A percentile compares a stretch with the other conserved stretches of the same genome.
Evolutionary conservation across 2,888 invertebrate species (phyloP).

Genomic region (Prostheceraeus crozeri): DNA sequence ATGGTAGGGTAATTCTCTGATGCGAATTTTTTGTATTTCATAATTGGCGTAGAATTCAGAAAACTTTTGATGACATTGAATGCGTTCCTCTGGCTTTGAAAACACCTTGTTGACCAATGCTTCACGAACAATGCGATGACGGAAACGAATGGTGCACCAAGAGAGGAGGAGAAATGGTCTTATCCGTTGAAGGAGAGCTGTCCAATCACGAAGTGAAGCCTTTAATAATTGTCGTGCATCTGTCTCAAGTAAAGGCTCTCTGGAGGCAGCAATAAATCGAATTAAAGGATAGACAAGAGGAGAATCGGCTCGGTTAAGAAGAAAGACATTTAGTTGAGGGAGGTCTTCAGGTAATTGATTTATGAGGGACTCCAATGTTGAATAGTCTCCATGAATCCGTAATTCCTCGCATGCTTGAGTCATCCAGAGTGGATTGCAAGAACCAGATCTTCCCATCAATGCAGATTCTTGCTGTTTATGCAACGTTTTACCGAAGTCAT

Average conservation of each 20-base stretch:
- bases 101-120: constrained; percentile 15
- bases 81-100: neutral
- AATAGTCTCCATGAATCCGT: constrained; percentile 45
- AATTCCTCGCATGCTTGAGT: constrained; percentile 55
- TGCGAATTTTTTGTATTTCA: neutral
- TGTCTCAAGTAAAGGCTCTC: no score
- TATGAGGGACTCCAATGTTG: constrained; percentile 48
- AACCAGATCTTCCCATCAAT: constrained; percentile 48
- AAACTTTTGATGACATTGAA: neutral
- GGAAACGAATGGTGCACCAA: no score
- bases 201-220: no score
- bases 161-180: no score
- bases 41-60: neutral
- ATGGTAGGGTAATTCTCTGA: neutral
- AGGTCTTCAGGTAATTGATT: constrained; percentile 46
- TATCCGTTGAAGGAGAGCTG: no score
- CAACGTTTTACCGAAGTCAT: constrained; percentile 43
- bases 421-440: constrained; percentile 55
- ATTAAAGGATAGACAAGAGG: no score
- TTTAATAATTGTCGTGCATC: no score
- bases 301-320: no score
- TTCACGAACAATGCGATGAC: constrained; percentile 29
- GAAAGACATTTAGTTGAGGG: constrained; percentile 37
- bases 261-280: no score
- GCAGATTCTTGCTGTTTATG: constrained; percentile 45